These are phyloP conservation scores for Rotaria macrura DNA, from an alignment of 2,888 invertebrate genomes.

Conservation along the genomic window DNA sequence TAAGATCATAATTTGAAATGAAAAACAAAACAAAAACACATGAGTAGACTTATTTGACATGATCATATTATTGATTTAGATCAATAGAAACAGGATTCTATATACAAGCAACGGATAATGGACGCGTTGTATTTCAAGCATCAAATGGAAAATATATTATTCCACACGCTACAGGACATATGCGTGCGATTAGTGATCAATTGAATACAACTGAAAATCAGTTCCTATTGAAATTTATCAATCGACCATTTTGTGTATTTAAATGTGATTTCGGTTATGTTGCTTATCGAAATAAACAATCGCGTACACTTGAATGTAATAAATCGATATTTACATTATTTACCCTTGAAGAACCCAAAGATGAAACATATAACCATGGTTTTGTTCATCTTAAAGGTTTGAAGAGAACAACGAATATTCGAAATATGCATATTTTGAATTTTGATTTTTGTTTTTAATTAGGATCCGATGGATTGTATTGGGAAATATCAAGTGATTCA, in stretches of 20 bases:
- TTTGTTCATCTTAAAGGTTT: constrained; percentile 75
- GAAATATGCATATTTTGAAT: not conserved
- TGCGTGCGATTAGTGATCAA: constrained; percentile 72
- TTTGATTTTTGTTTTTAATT: not conserved
- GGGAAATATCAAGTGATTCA: constrained; percentile 77
- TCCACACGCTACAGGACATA: constrained; percentile 83
- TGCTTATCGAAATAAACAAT: constrained; percentile 67
- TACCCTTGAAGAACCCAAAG: constrained; percentile 64
- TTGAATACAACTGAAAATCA: constrained; percentile 69
- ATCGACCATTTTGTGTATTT: constrained; percentile 76
- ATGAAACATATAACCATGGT: constrained; percentile 60
- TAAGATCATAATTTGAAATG: constrained; percentile 30
- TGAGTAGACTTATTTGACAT: no score
- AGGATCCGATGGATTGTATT: constrained; percentile 55
- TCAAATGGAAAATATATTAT: constrained; percentile 85
- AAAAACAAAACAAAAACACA: not conserved
- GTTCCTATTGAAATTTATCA: constrained; percentile 39
- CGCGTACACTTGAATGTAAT: constrained; percentile 79
- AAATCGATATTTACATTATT: constrained; percentile 87
- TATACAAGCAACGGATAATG: constrained; percentile 71
- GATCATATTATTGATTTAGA: not conserved
- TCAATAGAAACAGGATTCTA: not conserved
- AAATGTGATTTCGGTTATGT: constrained; percentile 92
- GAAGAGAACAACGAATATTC: not conserved
- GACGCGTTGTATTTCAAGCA: constrained; percentile 78